A percentile compares a stretch with the other conserved stretches of the same genome.
Evolutionary conservation across 2,888 invertebrate species (phyloP).

Genomic region (Leptinotarsa juncta): DNA sequence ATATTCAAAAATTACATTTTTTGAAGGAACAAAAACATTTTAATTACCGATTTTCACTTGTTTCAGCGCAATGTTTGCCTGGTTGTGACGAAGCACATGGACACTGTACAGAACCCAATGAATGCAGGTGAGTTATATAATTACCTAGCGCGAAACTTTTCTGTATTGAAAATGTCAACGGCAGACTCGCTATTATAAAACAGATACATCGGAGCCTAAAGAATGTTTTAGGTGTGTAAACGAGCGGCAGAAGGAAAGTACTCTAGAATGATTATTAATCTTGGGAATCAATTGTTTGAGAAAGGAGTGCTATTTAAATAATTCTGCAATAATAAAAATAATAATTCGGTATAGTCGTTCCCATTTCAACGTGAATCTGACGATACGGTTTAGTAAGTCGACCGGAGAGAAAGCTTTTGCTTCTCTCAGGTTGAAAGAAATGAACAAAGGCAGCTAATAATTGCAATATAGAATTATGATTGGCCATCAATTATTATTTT

Average conservation of each 20-base stretch:
- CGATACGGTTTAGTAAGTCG: constrained; percentile 11
- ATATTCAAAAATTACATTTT: no score
- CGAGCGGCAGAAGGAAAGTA: constrained; percentile 27
- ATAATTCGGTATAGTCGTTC: constrained; percentile 8
- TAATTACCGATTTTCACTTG: constrained; percentile 60
- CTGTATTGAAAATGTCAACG: constrained; percentile 30
- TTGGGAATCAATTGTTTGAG: constrained; percentile 16
- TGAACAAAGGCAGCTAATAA: background rate
- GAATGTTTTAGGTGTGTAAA: constrained; percentile 27
- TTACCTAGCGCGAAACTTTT: constrained; percentile 25
- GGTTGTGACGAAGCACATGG: constrained; percentile 94
- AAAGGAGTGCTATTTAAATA: constrained; percentile 10
- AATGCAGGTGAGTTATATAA: constrained; percentile 89
- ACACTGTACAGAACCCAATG: constrained; percentile 90
- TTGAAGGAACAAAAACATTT: background rate
- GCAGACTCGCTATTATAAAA: constrained; percentile 23
- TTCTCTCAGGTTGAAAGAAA: background rate
- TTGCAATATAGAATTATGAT: no score
- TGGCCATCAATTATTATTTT: no score
- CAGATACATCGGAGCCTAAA: constrained; percentile 24
- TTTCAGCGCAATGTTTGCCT: constrained; percentile 91
- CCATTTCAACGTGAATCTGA: background rate
- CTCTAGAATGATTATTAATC: constrained; percentile 23
- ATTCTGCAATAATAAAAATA: constrained; percentile 19
- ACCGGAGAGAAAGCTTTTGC: constrained; percentile 17